Base-by-base conservation (phyloP, 2,113 vertebrate genomes). In the Oostethus manadensis region DNA sequence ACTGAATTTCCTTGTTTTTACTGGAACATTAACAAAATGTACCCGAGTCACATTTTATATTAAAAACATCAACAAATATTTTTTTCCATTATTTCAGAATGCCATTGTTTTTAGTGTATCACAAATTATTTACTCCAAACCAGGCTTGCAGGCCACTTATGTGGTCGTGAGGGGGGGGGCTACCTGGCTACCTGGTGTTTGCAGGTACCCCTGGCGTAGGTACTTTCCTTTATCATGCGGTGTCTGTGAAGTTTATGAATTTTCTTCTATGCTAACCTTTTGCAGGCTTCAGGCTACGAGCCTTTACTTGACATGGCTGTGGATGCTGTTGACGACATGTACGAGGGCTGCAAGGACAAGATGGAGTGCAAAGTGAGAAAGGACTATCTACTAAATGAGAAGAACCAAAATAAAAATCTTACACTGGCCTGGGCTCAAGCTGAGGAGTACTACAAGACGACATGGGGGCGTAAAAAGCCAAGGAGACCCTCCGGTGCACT, bases 261-360 rank as follows among this genome's bases (percentile, higher is more conserved):
- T 5, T 48, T 8, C 20, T 48, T 48, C 46, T 21, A 4, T 21
- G 9, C 46, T 21, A 11, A 18, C 46, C 20, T 21, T 47, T 48
- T 42, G 23, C 46, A 80, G 67, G 18, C 11, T 18, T 48, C 46
- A 48, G 10, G 20, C 10, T 3, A 3, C 18, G 8, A 20, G 46
- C 3, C 21, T 21, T 11, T 20, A 21, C 26, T 78, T 42, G 70
- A 76, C n/a, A n/a, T 76, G 49, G 62, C 70, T 59, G 45, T 3
- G 15, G 40, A 61, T 0, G 8, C 70, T 33, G 68, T 76, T 17
- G 79, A 81, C 51, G 79, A 81, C 23, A 71, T 64, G 70, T 78
- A 78, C 23, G 0, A 8, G 8, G 73, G 67, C 2, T 78, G 79
- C 62, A 66, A 46, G 22, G 49, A 61, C 14, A 15, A 63, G 14